A percentile compares a stretch with the other conserved stretches of the same genome.
Conservation (phyloP, 2,888 invertebrate species). For the Sphaerophoria taeniata region DNA sequence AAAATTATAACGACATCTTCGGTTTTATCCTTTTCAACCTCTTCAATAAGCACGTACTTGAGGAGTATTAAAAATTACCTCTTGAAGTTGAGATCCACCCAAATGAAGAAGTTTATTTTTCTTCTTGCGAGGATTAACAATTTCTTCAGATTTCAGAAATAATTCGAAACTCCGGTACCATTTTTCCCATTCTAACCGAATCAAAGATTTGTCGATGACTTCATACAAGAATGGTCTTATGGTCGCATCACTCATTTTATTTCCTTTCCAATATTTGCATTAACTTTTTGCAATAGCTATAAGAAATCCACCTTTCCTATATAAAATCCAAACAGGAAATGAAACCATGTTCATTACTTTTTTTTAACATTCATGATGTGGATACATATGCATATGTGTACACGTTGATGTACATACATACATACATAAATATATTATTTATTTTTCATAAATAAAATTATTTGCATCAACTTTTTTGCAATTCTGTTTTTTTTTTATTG, state of each 20-base stretch:
- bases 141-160: conserved; percentile 69
- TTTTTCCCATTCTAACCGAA: conserved; percentile 71
- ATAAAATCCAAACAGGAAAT: no score
- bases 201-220: conserved; percentile 65
- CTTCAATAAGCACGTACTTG: no score
- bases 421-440: no score
- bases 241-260: conserved; percentile 29
- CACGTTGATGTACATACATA: no score
- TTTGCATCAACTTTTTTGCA: no score
- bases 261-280: neutral
- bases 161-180: conserved; percentile 63
- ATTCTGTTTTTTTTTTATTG: no score
- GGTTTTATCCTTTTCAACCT: no score
- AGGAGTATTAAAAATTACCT: conserved; percentile 70
- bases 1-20: no score
- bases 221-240: conserved; percentile 70
- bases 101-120: conserved; percentile 65
- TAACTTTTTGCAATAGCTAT: conserved; percentile 1
- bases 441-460: no score
- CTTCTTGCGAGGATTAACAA: conserved; percentile 55
- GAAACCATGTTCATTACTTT: no score
- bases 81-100: conserved; percentile 66
- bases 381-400: no score
- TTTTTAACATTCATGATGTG: no score
- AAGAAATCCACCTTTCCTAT: neutral